Evolutionary conservation across 1,140 invertebrate genomes (phyloP), one percentile per base, ranked within the genome.

Genomic region (Drosophila busckii): DNA sequence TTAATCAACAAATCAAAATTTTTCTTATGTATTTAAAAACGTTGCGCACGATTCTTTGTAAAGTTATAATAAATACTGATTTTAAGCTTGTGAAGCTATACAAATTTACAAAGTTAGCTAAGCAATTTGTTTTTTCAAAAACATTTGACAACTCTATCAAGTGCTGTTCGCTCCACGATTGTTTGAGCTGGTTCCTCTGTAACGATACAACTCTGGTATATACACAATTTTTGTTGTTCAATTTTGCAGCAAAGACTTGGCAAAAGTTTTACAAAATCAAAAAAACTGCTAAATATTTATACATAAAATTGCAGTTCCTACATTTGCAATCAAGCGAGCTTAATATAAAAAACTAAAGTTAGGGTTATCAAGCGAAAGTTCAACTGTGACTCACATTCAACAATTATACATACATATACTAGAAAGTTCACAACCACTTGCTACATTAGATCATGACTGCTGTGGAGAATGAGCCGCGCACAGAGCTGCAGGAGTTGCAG

Each of bases 401-500:
- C 46, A 42, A 41, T 52, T 52, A 67, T 34, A n/a, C 46, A 16
- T 46, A 41, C 32, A 53, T 10, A 48, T 23, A 25, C 13, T 42
- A 56, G 37, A 19, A 15, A 17, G 22, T 29, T 46, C 54, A 44
- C 76, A 84, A 78, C 55, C 64, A 73, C 59, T 80, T 84, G 64
- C 56, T 50, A 62, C 45, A 68, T 35, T 44, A 26, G 31, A 29
- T 38, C 13, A 88, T 68, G 91, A 90, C 85, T 88, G 88, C 86
- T 9, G 60, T 56, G 23, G 80, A 85, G 32, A 91, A 90, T 22
- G 91, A 90, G 40, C 93, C 93, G 29, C 89, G 91, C 45, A 91
- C 93, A 3, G 94, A 96, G 87, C 88, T 95, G 66, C 93, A 95
- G 87, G 93, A 95, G 83, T 87, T 96, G 61, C 94, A 96, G 88